phyloP scores from a whole-genome alignment of 2,888 invertebrate genomes.

The Scaptomyza tumidula region DNA sequence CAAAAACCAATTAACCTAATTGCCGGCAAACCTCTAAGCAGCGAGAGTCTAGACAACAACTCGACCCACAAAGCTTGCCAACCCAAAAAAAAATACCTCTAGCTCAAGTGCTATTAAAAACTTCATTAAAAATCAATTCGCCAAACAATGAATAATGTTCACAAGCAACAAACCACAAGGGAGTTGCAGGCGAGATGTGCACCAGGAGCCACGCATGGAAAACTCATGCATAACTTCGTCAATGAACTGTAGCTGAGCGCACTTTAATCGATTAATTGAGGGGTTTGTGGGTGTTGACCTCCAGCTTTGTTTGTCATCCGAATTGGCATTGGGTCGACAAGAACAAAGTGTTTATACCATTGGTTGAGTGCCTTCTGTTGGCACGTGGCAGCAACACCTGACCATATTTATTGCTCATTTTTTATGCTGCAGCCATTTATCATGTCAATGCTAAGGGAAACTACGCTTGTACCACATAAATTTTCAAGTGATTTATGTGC shows the following conservation, averaged over 20 bases:
- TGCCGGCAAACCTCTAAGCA: conserved; percentile 25
- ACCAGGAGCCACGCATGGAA: conserved; percentile 19
- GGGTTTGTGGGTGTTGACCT: conserved; percentile 5
- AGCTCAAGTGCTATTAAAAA: conserved; percentile 38
- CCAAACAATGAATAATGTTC: conserved; percentile 48
- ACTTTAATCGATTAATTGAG: conserved; percentile 56
- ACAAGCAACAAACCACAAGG: conserved; percentile 19
- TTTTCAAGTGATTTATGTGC: conserved; percentile 54
- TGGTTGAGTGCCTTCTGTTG: conserved; percentile 16
- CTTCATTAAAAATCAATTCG: conserved; percentile 56
- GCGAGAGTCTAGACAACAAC: conserved; percentile 50
- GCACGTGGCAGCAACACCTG: conserved; percentile 67
- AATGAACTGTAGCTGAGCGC: conserved; percentile 30
- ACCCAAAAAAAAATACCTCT: not conserved
- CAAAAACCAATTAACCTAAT: conserved; percentile 55
- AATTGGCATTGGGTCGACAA: conserved; percentile 42
- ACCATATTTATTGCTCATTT: conserved; percentile 29
- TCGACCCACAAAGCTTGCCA: conserved; percentile 10
- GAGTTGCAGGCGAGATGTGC: conserved; percentile 4
- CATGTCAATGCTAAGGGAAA: conserved; percentile 50
- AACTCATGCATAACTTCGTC: conserved; percentile 45
- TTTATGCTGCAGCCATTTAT: conserved; percentile 55
- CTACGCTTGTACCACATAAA: conserved; percentile 28
- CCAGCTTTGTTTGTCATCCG: conserved; percentile 42
- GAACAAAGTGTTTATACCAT: conserved; percentile 2